A percentile compares a stretch with the other conserved stretches of the same genome.
Conservation (phyloP, 2,797 vertebrate genomes). For the Enteromius afrohamiltoni region DNA sequence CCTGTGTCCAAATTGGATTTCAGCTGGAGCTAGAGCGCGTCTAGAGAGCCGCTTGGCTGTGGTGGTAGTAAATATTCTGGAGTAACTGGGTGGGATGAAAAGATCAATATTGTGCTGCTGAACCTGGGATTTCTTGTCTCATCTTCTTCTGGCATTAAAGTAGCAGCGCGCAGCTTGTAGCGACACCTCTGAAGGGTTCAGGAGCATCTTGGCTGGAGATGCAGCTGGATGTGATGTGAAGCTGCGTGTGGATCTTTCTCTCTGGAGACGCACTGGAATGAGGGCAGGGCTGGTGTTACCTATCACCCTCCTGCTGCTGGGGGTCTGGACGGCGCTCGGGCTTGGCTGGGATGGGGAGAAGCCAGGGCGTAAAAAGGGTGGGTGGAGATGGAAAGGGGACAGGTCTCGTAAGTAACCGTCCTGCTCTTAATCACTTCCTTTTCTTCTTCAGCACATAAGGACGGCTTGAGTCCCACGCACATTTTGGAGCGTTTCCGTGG, state of each 20-base stretch:
- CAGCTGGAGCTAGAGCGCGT: constrained; percentile 51
- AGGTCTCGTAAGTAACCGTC: constrained; percentile 91
- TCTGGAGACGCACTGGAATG: constrained; percentile 77
- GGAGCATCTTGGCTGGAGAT: constrained; percentile 38
- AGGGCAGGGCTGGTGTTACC: constrained; percentile 76
- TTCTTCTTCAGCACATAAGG: not conserved
- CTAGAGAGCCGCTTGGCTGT: constrained; percentile 42
- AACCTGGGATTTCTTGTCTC: constrained; percentile 56
- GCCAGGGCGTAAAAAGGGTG: constrained; percentile 80
- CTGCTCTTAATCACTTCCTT: constrained; percentile 60
- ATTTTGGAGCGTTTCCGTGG: not conserved
- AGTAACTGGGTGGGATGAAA: constrained; percentile 51
- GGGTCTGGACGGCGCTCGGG: constrained; percentile 65
- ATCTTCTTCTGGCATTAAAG: constrained; percentile 56
- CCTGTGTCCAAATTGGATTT: constrained; percentile 35
- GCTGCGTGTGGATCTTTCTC: constrained; percentile 55
- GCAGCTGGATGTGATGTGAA: constrained; percentile 49
- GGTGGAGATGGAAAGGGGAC: constrained; percentile 94
- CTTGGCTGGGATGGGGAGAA: constrained; percentile 68
- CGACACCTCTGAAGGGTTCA: constrained; percentile 58
- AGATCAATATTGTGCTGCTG: constrained; percentile 63
- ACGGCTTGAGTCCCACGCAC: not conserved
- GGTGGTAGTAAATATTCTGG: constrained; percentile 61
- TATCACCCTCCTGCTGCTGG: constrained; percentile 81
- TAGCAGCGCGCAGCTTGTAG: constrained; percentile 56